Percentiles rank a stretch among this genome's conserved stretches.
Evolutionary conservation across 2,113 vertebrate species (phyloP).

Genomic region (Natator depressus): DNA sequence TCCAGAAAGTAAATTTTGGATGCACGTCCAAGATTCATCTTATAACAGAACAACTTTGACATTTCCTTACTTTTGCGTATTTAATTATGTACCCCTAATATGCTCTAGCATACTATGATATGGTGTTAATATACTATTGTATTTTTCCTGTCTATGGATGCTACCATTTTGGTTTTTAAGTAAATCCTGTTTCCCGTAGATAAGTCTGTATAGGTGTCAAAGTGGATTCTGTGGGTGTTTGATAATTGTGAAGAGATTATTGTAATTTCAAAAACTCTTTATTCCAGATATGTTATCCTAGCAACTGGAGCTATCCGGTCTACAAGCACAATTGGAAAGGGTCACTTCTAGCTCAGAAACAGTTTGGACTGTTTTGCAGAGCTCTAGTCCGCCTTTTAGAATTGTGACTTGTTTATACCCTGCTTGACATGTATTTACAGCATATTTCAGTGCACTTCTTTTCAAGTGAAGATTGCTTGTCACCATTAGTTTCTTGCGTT

Average conservation of each 20-base stretch:
- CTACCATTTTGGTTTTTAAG: conserved; percentile 6
- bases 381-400: conserved; percentile 44
- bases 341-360: conserved; percentile 53
- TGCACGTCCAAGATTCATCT: neutral
- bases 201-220: conserved; percentile 28
- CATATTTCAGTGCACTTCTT: conserved; percentile 33
- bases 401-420: conserved; percentile 22
- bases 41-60: neutral
- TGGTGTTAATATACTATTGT: neutral
- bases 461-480: conserved; percentile 59
- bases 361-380: conserved; percentile 55
- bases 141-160: neutral
- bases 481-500: conserved; percentile 51
- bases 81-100: neutral
- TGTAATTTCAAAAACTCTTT: conserved; percentile 58
- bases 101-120: neutral
- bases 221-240: conserved; percentile 52
- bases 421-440: conserved; percentile 52
- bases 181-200: conserved; percentile 25
- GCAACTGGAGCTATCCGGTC: conserved; percentile 55
- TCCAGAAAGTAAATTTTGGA: neutral
- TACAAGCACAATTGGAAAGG: conserved; percentile 46
- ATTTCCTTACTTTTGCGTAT: neutral
- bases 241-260: conserved; percentile 68
- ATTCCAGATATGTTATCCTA: conserved; percentile 31